These are phyloP conservation scores for Nudaria mundana DNA, from an alignment of 2,888 invertebrate species.

Conservation along the genomic window DNA sequence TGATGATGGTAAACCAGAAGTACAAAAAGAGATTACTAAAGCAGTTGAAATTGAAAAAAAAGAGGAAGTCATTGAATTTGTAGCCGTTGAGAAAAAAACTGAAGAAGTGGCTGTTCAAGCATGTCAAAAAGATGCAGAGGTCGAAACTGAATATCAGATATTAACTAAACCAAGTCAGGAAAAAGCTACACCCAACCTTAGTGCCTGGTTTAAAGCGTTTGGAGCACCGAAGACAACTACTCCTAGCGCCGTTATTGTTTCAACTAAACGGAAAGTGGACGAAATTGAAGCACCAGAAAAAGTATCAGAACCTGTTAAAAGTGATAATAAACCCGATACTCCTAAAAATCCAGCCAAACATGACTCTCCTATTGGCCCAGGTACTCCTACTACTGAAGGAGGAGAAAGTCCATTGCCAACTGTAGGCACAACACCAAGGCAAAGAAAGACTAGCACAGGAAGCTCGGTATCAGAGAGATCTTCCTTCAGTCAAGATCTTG, in stretches of 20 bases:
- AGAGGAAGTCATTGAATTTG: slow-evolving; percentile 30
- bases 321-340: slow-evolving; percentile 49
- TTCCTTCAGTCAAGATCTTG: slow-evolving; percentile 88
- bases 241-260: slow-evolving; percentile 59
- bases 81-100: slow-evolving; percentile 41
- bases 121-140: slow-evolving; percentile 63
- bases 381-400: slow-evolving; percentile 67
- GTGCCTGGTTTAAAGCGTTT: slow-evolving; percentile 96
- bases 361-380: slow-evolving; percentile 65
- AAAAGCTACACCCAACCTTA: slow-evolving; percentile 91
- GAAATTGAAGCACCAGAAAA: slow-evolving; percentile 72
- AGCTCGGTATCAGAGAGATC: slow-evolving; percentile 90
- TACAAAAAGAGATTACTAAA: slow-evolving; percentile 18
- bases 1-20: slow-evolving; percentile 36
- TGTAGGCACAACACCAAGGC: slow-evolving; percentile 68
- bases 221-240: slow-evolving; percentile 89
- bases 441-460: slow-evolving; percentile 88
- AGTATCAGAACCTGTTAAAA: slow-evolving; percentile 46
- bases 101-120: slow-evolving; percentile 42
- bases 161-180: slow-evolving; percentile 77
- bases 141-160: slow-evolving; percentile 61
- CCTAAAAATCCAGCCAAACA: slow-evolving; percentile 58
- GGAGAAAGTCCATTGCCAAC: slow-evolving; percentile 65
- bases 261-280: slow-evolving; percentile 82
- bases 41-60: slow-evolving; percentile 38